Conservation (phyloP, 1,140 invertebrate species). For the Subanguina moxae region DNA sequence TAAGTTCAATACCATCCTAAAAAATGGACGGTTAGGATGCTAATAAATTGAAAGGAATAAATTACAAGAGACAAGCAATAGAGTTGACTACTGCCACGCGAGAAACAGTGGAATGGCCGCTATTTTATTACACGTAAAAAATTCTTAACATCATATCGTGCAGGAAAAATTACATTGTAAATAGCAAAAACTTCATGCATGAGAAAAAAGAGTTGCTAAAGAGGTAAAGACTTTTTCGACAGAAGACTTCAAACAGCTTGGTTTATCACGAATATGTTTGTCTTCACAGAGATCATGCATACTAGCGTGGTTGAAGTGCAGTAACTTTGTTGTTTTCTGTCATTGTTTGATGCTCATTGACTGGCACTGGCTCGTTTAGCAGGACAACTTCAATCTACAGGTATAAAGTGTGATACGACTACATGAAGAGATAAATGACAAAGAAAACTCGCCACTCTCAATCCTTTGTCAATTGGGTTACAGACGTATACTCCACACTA, state of each 20-base stretch:
- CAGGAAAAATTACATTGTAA: no score
- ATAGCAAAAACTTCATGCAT: no score
- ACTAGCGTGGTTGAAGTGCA: constrained; percentile 5
- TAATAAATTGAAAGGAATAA: background rate
- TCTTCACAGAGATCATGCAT: no score
- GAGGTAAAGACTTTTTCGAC: no score
- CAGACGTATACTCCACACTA: constrained; percentile 20
- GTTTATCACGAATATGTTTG: no score
- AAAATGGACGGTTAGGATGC: background rate
- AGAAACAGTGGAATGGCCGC: no score
- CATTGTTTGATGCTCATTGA: background rate
- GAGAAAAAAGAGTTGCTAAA: no score
- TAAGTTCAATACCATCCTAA: constrained; percentile 19
- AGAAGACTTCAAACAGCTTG: no score
- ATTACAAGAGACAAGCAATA: background rate
- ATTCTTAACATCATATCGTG: no score
- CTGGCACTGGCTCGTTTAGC: constrained; percentile 27
- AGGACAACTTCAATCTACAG: constrained; percentile 38
- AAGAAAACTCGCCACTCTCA: constrained; percentile 41
- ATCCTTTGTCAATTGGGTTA: constrained; percentile 34
- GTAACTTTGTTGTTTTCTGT: constrained; percentile 12
- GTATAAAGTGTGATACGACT: background rate
- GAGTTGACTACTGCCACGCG: no score
- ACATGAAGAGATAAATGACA: no score
- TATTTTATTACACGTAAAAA: no score